Conservation (phyloP, 2,797 vertebrate genomes). For the Heteromormyrus szaboi region DNA sequence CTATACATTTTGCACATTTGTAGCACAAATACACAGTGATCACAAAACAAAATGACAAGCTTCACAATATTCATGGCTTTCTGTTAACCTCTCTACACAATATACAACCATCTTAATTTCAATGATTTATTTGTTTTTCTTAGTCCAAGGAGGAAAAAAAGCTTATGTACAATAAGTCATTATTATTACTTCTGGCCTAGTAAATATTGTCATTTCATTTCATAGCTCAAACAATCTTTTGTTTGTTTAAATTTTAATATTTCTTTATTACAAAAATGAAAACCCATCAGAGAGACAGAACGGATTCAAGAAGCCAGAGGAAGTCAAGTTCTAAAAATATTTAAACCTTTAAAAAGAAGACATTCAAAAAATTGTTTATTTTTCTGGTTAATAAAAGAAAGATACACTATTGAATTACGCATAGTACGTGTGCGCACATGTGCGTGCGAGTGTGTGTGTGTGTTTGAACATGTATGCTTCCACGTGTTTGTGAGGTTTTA, state of each 20-base stretch:
- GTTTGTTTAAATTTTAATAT: conserved; percentile 26
- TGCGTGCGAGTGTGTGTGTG: background rate
- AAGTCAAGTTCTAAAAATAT: conserved; percentile 26
- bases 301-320: conserved; percentile 23
- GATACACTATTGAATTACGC: conserved; percentile 19
- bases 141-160: conserved; percentile 61
- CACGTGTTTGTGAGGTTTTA: background rate
- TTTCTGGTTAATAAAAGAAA: conserved; percentile 21
- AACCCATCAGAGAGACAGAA: conserved; percentile 15
- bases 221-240: conserved; percentile 28
- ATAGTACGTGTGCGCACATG: conserved; percentile 2
- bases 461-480: background rate
- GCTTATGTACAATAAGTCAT: conserved; percentile 66
- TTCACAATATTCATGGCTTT: conserved; percentile 90
- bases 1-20: conserved; percentile 57
- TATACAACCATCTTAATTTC: conserved; percentile 57
- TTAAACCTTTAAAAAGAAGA: conserved; percentile 24
- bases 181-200: conserved; percentile 58
- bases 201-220: conserved; percentile 37
- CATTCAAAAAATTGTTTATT: conserved; percentile 10
- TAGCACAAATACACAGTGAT: conserved; percentile 60
- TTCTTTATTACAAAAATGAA: conserved; percentile 28
- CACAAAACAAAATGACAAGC: conserved; percentile 86
- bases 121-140: conserved; percentile 38
- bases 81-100: conserved; percentile 77